Base-by-base conservation (phyloP, 2,888 invertebrate species). In the Biston betularia region DNA sequence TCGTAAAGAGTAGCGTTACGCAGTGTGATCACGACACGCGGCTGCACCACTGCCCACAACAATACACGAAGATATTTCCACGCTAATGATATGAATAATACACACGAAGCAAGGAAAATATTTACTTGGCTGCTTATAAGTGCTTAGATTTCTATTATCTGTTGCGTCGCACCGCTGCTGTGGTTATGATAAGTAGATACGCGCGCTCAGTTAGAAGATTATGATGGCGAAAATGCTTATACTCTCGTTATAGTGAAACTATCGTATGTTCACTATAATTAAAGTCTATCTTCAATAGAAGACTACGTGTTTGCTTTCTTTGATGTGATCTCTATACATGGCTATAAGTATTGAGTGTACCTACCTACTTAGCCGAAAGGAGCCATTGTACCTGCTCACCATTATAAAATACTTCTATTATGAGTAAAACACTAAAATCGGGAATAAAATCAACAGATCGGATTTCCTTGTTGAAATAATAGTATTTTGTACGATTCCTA, bases 11-110 rank as follows among this genome's bases (percentile, higher is more conserved):
- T 71, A 71, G 70, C 79, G 84, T 86, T 80, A 84, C 86, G 86
- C 84, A 65, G 64, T 57, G 63, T 83, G 81, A 75, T 69, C 85
- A 81, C 81, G 73, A 77, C 75, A 72, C 73, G 71, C 67, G 65
- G 62, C 61, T 62, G 66, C 72, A 74, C 69, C 54, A 42, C 57
- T 44, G 53, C 63, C 73, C 66, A 72, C 75, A 78, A 80, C 77
- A 78, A 78, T 79, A 78, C 80, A 79, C 78, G 79, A 80, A 78
- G 78, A 76, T 71, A 74, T 80, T 85, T 88, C 85, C 83, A 83
- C 83, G 77, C 79, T 83, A 87, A 87, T 84, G 83, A 83, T 79
- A 83, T 78, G 78, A 81, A 81, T 81, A 82, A 80, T 77, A 74
- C 77, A 77, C 75, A 76, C 79, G 77, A 77, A 80, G 78, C 75